Percentiles rank a stretch among this genome's conserved stretches.
Evolutionary conservation across 1,140 invertebrate genomes (phyloP).

Genomic region (Neoseiulus cucumeris): DNA sequence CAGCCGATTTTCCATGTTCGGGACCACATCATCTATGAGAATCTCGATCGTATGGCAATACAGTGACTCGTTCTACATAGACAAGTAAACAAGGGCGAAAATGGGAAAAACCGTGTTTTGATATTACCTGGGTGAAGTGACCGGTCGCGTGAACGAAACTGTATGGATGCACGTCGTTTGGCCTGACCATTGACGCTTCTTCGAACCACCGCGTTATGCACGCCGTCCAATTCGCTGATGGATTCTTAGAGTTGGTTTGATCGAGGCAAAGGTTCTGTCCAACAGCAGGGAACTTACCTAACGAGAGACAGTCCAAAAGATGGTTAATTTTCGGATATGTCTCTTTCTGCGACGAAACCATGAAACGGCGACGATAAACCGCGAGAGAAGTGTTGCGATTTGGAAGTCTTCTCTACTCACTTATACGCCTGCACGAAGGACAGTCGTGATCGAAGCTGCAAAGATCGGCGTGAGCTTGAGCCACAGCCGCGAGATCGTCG

Average conservation of each 20-base stretch:
- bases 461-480: constrained; percentile 19
- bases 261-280: neutral
- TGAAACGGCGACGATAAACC: too few species aligned
- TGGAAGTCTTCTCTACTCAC: too few species aligned
- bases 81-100: neutral
- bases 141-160: constrained; percentile 15
- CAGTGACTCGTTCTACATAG: neutral
- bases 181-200: constrained; percentile 15
- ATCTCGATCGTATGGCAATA: neutral
- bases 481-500: constrained; percentile 19
- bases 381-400: too few species aligned
- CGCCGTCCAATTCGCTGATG: neutral
- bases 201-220: constrained; percentile 13
- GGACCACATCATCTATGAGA: constrained; percentile 17
- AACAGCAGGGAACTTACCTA: neutral
- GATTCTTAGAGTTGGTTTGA: neutral
- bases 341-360: too few species aligned
- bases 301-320: neutral
- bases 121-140: constrained; percentile 17
- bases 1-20: constrained; percentile 18
- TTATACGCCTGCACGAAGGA: constrained; percentile 16
- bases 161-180: constrained; percentile 12
- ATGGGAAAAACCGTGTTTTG: neutral
- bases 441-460: constrained; percentile 19
- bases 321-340: too few species aligned